Evolutionary conservation across 1,140 invertebrate species (phyloP), one percentile per base, ranked within the genome.

Genomic region (Zaprionus vittiger): DNA sequence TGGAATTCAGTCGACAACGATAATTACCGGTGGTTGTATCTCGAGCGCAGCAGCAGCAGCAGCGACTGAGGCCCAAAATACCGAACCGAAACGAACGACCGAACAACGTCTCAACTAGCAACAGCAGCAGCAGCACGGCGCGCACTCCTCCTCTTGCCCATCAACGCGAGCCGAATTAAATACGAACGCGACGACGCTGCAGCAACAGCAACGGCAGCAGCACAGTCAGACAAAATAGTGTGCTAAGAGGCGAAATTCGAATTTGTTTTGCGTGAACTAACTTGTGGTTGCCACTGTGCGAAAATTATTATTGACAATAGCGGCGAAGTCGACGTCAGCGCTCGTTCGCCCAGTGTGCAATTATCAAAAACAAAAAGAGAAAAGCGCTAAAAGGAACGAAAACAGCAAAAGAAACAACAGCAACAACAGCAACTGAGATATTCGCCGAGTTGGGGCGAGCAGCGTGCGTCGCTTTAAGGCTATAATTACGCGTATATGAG

Each of bases 11-110:
- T 92, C 91, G 83, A 80, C 82, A 92, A 90, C 83, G 82, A 92
- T 92, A 92, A 92, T 92, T 92, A 92, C 89, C 85, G 91, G 83
- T 92, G 91, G 91, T 91, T 91, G 82, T 92, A 92, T 89, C 91
- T 83, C 77, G 69, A 83, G 85, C 85, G 86, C 82, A 81, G 47
- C 47, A 52, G 47, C 47, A 52, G 47, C 47, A 49, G 47, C 47
- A 20, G 81, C 81, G 80, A 83, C 85, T 77, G 84, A 65, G 73
- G 54, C 67, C 41, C 57, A 64, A 41, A 57, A 77, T 28, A 73
- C 62, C 75, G 63, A 77, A 63, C 54, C 31, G n/a, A 55, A 75
- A 59, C 54, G 66, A n/a, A 55, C 44, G 44, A 56, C 56, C 38
- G 17, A 28, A 31, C 31, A 34, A 34, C 31, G 31, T 34, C 31